A percentile compares a stretch with the other conserved stretches of the same genome.
phyloP scores from a whole-genome alignment of 2,888 invertebrate genomes.

The Noctua janthina region DNA sequence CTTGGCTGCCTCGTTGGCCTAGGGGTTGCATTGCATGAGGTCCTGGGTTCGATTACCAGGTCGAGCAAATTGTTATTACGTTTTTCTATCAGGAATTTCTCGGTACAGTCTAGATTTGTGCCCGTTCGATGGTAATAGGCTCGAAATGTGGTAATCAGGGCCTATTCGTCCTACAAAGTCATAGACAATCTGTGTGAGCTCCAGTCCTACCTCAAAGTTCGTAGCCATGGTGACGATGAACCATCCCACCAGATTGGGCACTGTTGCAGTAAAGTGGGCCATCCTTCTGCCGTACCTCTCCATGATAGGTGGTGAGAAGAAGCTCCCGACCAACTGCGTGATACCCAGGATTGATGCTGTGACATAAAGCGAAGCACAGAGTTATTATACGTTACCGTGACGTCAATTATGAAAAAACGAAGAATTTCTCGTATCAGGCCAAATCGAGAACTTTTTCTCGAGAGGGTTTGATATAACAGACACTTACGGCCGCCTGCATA shows the following conservation, averaged over 20 bases:
- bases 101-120: not conserved
- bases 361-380: not conserved
- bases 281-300: conserved; percentile 86
- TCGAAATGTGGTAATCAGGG: not conserved
- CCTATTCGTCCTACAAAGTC: not conserved
- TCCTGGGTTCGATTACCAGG: not conserved
- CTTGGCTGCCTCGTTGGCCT: not conserved
- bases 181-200: not conserved
- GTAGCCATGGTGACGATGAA: conserved; percentile 81
- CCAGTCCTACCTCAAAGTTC: conserved; percentile 69
- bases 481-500: not conserved
- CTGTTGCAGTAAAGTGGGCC: conserved; percentile 81
- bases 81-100: not conserved
- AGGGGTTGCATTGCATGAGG: no score
- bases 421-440: not conserved
- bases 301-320: conserved; percentile 78
- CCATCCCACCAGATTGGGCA: conserved; percentile 88
- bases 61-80: not conserved
- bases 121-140: not conserved
- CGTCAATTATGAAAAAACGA: not conserved
- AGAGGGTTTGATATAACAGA: not conserved
- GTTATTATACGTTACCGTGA: not conserved
- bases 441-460: not conserved
- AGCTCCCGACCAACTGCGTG: conserved; percentile 72
- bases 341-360: conserved; percentile 71